A percentile compares a stretch with the other conserved stretches of the same genome.
Conservation (phyloP, 2,113 vertebrate genomes). For the Apodemus speciosus region DNA sequence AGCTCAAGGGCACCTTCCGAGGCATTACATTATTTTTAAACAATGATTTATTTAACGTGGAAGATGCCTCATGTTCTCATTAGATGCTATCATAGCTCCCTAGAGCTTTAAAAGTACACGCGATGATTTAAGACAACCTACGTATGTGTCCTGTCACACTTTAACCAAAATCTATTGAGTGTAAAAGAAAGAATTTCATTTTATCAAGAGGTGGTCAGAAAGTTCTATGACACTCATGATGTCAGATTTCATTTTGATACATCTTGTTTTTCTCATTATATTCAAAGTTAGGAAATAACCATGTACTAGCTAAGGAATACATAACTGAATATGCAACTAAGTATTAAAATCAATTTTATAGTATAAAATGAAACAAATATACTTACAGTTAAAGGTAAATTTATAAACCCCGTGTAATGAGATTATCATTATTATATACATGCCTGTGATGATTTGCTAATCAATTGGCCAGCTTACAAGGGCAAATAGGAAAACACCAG, state of each 20-base stretch:
- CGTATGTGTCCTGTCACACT: background rate
- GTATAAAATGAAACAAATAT: constrained; percentile 19
- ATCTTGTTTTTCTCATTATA: background rate
- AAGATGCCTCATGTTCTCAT: background rate
- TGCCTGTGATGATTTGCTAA: background rate
- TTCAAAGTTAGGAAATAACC: background rate
- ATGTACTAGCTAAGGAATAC: background rate
- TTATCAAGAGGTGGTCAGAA: background rate
- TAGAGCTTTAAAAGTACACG: constrained; percentile 15
- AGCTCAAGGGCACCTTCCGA: background rate
- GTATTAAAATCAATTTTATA: constrained; percentile 26
- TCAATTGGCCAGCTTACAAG: background rate
- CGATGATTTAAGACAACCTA: background rate
- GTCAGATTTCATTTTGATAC: background rate
- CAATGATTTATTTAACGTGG: background rate
- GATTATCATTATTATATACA: background rate
- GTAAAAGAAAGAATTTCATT: background rate
- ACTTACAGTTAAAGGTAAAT: background rate
- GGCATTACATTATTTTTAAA: background rate
- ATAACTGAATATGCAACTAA: background rate
- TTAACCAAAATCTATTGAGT: background rate
- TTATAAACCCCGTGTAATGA: background rate
- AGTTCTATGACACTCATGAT: background rate
- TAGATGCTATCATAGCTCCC: background rate
- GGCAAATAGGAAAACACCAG: background rate